Conservation (phyloP, 2,888 invertebrate species). For the Deilephila porcellus region DNA sequence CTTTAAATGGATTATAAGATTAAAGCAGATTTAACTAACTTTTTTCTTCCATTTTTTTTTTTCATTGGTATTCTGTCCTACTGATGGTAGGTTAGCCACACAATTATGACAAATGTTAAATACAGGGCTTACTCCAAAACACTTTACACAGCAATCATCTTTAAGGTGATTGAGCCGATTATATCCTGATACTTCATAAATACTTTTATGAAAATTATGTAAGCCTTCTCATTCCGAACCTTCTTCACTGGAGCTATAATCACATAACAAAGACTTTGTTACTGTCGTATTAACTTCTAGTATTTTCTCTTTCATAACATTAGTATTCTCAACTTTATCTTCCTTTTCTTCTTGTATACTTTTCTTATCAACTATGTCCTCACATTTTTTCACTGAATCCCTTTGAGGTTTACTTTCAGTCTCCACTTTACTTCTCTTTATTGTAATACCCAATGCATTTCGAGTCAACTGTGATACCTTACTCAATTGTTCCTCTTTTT, state of each 20-base stretch:
- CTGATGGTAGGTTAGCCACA: no score
- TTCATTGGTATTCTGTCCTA: no score
- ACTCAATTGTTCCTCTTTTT: slow-evolving; percentile 81
- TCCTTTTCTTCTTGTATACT: background rate
- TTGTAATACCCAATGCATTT: slow-evolving; percentile 70
- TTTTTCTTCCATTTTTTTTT: no score
- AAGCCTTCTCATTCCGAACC: slow-evolving; percentile 51
- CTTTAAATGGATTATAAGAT: no score
- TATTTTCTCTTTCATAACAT: background rate
- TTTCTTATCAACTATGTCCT: background rate
- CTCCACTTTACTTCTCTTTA: slow-evolving; percentile 59
- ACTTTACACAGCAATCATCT: no score
- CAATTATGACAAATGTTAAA: no score
- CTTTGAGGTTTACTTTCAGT: slow-evolving; percentile 20
- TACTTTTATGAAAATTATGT: background rate
- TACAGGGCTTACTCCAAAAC: no score
- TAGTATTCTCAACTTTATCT: background rate
- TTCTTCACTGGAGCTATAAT: slow-evolving; percentile 75
- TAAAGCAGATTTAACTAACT: no score
- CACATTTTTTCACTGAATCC: background rate
- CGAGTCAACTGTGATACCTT: slow-evolving; percentile 64
- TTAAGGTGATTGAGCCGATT: no score
- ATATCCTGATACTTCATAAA: background rate
- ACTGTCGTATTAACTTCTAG: no score
- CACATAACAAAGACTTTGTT: slow-evolving; percentile 38